Evolutionary conservation across 1,140 invertebrate species (phyloP), one percentile per base, ranked within the genome.

Genomic region (Linepithema humile): DNA sequence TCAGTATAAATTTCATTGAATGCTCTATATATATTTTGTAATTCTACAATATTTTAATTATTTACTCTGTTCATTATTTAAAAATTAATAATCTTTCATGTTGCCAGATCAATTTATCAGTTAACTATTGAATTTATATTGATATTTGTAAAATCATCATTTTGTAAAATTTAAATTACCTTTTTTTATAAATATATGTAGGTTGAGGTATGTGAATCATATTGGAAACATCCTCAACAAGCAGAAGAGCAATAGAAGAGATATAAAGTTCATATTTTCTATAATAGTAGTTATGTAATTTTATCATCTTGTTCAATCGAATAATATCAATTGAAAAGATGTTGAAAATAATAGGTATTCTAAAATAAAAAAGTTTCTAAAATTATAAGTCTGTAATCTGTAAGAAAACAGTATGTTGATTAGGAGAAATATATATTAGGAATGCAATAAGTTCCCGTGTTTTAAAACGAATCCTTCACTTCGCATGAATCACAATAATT

Each of bases 401-500:
- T n/a, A n/a, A n/a, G n/a, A n/a, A n/a, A n/a, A n/a, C n/a, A n/a
- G n/a, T n/a, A n/a, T n/a, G n/a, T n/a, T n/a, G n/a, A n/a, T n/a
- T n/a, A n/a, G n/a, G n/a, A n/a, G 69, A 67, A 48, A 15, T 75
- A 17, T 32, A 40, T 26, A n/a, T 2, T 12, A 75, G n/a, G 40
- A 43, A 45, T 75, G 17, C 2, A 15, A 20, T 43, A 45, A 73
- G 10, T 64, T 64, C 4, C 3, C 15, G 20, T 64, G 38, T 10
- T 77, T 55, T 78, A 84, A 10, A 86, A 73, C 38, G 85, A 43
- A 60, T 40, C 48, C 26, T 64, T 82, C 62, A 77, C 43, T 72
- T 29, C 83, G 85, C 23, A 9, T 50, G 10, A 43, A 55, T 86
- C 69, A 88, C 75, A 88, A 85, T 84, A 88, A 83, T 74, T 86